Base-by-base conservation (phyloP, 1,140 invertebrate genomes). In the Apis dorsata region DNA sequence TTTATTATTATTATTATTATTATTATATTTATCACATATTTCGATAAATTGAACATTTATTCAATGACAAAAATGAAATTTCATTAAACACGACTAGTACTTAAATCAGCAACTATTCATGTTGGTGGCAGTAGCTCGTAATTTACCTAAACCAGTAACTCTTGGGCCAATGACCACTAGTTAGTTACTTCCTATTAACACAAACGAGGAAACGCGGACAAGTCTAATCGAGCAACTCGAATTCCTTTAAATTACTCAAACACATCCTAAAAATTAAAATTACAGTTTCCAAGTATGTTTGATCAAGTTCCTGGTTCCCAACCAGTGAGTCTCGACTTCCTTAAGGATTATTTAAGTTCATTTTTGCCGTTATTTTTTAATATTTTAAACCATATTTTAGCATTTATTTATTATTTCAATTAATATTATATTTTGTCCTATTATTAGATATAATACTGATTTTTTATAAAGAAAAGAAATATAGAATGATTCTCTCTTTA, bases 111-210 rank as follows among this genome's bases (percentile, higher is more conserved):
- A 44, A 49, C 19, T n/a, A 69, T 51, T 21, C 7, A 49, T 13
- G 10, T 9, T 13, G 53, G 28, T 28, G 59, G 11, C 10, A 28
- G 28, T 12, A 10, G 28, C 53, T 28, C 12, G 71, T 15, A 17
- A 17, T 19, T 44, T 59, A 44, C 17, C 70, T 34, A 57, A 72
- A 59, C 53, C 55, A 73, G 28, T 34, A 44, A 44, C 55, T 59
- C 28, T 73, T 59, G 21, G 71, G 71, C 71, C 71, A 73, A 73
- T 59, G 71, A 73, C 71, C 55, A 73, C 19, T 13, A 59, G 28
- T 59, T 44, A 59, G 71, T 57, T 55, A 28, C 55, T 73, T 73
- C 71, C 71, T 59, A 73, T 73, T 73, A 73, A 73, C 71, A 28
- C 71, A 44, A 73, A 73, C 71, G 55, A 59, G 71, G 71, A 73